Percentiles rank a stretch among this genome's conserved stretches.
Conservation (phyloP, 2,888 invertebrate genomes). For the Thyatira batis region DNA sequence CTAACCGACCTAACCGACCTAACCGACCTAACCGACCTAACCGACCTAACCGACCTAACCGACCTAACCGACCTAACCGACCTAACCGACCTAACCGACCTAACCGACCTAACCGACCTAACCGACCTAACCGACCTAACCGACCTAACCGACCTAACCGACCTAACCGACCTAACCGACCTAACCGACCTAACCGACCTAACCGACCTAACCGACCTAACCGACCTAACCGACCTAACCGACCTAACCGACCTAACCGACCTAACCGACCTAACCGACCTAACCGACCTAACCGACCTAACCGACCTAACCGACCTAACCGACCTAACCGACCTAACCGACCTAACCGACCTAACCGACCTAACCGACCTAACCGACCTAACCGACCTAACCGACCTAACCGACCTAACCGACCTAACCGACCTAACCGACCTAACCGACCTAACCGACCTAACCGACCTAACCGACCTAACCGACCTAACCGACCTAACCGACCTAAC, state of each 20-base stretch:
- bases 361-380: slow-evolving; percentile 4
- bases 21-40: slow-evolving; percentile 1
- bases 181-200: slow-evolving; percentile 15
- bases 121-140: slow-evolving; percentile 12
- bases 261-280: slow-evolving; percentile 12
- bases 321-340: slow-evolving; percentile 4
- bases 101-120: slow-evolving; percentile 11
- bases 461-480: slow-evolving; percentile 5
- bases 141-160: slow-evolving; percentile 11
- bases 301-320: slow-evolving; percentile 7
- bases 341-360: slow-evolving; percentile 6
- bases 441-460: slow-evolving; percentile 5
- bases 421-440: slow-evolving; percentile 4
- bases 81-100: slow-evolving; percentile 5
- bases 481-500: slow-evolving; percentile 5
- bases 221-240: slow-evolving; percentile 23
- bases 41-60: slow-evolving; percentile 1
- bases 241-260: slow-evolving; percentile 18
- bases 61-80: slow-evolving; percentile 7
- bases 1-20: slow-evolving; percentile 1
- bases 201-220: slow-evolving; percentile 22
- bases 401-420: slow-evolving; percentile 8
- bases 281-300: slow-evolving; percentile 16
- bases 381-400: slow-evolving; percentile 7
- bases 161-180: slow-evolving; percentile 6